phyloP scores from a whole-genome alignment of 2,797 vertebrate genomes.

The Micropoecilia bifurca region DNA sequence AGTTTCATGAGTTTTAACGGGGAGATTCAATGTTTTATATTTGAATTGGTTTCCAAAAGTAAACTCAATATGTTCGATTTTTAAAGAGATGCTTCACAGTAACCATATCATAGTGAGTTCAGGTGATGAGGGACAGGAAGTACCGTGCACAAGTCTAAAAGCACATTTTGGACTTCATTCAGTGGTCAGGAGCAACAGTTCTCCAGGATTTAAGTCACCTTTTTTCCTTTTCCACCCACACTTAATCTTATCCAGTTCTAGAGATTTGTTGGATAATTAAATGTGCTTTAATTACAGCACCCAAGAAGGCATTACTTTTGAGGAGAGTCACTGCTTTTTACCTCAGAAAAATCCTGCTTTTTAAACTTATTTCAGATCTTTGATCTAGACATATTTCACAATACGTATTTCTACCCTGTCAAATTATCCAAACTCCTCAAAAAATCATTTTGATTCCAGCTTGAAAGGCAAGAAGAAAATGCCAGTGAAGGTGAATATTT shows the following conservation, averaged over 20 bases:
- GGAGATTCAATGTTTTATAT: no score
- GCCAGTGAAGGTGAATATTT: neutral
- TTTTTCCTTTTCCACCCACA: neutral
- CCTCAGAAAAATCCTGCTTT: neutral
- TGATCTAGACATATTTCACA: neutral
- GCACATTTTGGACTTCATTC: neutral
- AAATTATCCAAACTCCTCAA: neutral
- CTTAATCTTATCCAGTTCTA: neutral
- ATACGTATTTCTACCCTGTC: neutral
- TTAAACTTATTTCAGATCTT: neutral
- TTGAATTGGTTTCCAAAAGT: no score
- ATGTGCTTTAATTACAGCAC: neutral
- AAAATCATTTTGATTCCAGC: neutral
- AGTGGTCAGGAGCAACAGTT: neutral
- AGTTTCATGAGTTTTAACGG: neutral
- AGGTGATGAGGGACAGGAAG: neutral
- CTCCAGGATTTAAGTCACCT: neutral
- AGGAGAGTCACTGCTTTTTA: neutral
- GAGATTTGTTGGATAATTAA: neutral
- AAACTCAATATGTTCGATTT: neutral
- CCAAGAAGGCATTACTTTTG: neutral
- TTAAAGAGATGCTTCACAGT: neutral
- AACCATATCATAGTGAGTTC: neutral
- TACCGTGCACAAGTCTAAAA: neutral
- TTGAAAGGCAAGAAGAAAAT: neutral